Evolutionary conservation across 2,113 vertebrate genomes (phyloP).

Genomic region (Channa argus): DNA sequence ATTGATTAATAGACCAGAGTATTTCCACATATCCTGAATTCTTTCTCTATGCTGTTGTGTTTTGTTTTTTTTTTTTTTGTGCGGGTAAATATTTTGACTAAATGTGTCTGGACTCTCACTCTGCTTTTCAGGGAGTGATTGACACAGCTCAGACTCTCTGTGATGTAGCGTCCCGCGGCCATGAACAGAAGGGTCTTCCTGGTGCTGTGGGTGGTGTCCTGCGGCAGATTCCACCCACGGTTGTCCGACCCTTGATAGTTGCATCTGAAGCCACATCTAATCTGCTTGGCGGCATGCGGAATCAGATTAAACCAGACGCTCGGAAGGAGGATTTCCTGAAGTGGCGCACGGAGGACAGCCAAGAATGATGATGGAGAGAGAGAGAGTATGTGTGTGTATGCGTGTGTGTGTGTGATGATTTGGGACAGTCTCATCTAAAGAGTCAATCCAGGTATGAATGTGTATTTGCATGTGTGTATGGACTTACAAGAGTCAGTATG

Average conservation of each 20-base stretch:
- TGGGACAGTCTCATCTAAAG: conserved; percentile 34
- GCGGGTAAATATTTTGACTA: background rate
- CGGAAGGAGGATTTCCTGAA: conserved; percentile 84
- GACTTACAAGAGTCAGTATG: conserved; percentile 43
- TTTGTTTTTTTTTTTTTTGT: background rate
- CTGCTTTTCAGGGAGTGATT: conserved; percentile 86
- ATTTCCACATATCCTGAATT: too few relatives aligned
- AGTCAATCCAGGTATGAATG: conserved; percentile 47
- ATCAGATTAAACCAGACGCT: conserved; percentile 84
- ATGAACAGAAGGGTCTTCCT: conserved; percentile 92
- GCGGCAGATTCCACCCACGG: conserved; percentile 93
- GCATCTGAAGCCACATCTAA: conserved; percentile 93
- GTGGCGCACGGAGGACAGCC: conserved; percentile 84
- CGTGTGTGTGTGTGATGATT: background rate
- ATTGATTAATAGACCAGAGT: too few relatives aligned
- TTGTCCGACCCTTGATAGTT: conserved; percentile 91
- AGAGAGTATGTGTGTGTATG: conserved; percentile 33
- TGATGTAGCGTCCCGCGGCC: conserved; percentile 90
- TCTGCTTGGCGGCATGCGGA: conserved; percentile 91
- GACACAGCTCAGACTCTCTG: conserved; percentile 93
- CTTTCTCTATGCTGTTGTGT: background rate
- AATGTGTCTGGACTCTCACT: background rate
- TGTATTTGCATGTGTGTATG: conserved; percentile 61
- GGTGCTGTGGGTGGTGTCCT: conserved; percentile 93
- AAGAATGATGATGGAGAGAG: conserved; percentile 78